Conservation (phyloP, 2,888 invertebrate species). For the Xestia c-nigrum region DNA sequence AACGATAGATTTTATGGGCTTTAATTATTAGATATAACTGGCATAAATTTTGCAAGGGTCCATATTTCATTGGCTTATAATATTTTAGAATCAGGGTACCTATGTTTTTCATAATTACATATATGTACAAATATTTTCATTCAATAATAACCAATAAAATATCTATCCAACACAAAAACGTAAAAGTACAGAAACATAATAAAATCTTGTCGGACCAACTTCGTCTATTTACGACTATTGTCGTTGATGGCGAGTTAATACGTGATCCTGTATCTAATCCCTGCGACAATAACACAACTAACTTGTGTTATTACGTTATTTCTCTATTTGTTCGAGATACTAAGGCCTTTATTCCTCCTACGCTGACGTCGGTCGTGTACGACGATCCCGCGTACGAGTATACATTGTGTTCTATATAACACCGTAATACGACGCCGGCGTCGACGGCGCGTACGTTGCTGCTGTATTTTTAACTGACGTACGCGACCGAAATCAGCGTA, state of each 20-base stretch:
- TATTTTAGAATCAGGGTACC: not conserved
- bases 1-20: slow-evolving; percentile 26
- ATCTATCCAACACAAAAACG: not conserved
- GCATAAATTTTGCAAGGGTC: not conserved
- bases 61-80: not conserved
- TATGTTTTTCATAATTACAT: not conserved
- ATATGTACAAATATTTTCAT: not conserved
- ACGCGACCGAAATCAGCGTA: too few species aligned
- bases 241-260: slow-evolving; percentile 30
- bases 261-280: slow-evolving; percentile 37
- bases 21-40: slow-evolving; percentile 16
- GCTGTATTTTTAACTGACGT: too few species aligned
- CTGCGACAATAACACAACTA: slow-evolving; percentile 30
- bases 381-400: too few species aligned
- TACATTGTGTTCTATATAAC: too few species aligned
- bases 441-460: too few species aligned
- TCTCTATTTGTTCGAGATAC: slow-evolving; percentile 21
- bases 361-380: too few species aligned
- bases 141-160: not conserved
- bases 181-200: slow-evolving; percentile 7
- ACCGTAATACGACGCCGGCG: too few species aligned
- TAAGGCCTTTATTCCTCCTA: not conserved
- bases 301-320: slow-evolving; percentile 28
- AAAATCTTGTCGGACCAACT: slow-evolving; percentile 4
- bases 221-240: slow-evolving; percentile 9